Evolutionary conservation across 2,113 vertebrate species (phyloP).

Genomic region (Chaenogobius annularis): DNA sequence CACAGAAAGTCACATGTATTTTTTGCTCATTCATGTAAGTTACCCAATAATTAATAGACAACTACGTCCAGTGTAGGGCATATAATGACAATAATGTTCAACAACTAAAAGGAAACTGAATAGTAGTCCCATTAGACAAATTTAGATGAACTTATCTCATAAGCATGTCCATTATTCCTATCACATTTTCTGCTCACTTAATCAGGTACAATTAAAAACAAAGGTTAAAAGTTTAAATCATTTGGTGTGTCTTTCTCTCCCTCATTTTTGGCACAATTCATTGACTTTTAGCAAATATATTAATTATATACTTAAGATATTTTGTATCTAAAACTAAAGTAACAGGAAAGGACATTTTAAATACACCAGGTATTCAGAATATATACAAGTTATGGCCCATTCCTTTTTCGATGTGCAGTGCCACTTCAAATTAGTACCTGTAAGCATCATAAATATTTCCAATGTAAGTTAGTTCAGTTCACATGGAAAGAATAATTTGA

Average conservation of each 20-base stretch:
- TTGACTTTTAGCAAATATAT: constrained; percentile 16
- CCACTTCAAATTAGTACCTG: constrained; percentile 67
- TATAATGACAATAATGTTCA: constrained; percentile 46
- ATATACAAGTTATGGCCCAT: constrained; percentile 26
- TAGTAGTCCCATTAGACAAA: constrained; percentile 11
- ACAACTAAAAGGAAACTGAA: constrained; percentile 11
- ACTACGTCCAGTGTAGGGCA: constrained; percentile 18
- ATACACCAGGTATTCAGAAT: constrained; percentile 8
- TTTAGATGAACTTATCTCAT: background rate
- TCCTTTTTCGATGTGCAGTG: constrained; percentile 17
- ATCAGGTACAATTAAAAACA: background rate
- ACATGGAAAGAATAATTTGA: background rate
- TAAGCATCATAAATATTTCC: constrained; percentile 18
- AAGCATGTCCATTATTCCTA: background rate
- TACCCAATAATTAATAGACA: constrained; percentile 13
- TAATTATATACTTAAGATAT: constrained; percentile 11
- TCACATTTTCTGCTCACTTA: background rate
- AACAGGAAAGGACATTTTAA: constrained; percentile 14
- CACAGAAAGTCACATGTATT: background rate
- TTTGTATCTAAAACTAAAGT: constrained; percentile 10
- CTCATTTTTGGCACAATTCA: constrained; percentile 60
- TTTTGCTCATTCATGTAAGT: background rate
- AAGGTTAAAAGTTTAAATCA: constrained; percentile 17
- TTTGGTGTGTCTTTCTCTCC: constrained; percentile 16
- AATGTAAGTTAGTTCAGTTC: background rate